Evolutionary conservation across 2,113 vertebrate species (phyloP), one percentile per base, ranked within the genome.

Genomic region (Emydura subglobosa): DNA sequence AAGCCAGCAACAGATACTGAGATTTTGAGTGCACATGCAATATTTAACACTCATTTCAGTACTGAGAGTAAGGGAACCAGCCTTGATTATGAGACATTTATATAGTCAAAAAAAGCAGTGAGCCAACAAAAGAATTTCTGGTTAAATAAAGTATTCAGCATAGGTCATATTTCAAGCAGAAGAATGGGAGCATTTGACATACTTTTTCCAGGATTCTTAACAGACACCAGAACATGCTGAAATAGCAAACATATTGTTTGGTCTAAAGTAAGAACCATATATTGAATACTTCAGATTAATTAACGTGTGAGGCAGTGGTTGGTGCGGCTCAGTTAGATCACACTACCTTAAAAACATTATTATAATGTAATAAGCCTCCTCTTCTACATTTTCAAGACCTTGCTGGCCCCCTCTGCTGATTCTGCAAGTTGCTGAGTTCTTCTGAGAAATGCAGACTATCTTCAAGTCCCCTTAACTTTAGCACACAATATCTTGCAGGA

Each of bases 141-240:
- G 42, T 83, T 78, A 90, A 97, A 91, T 16, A 89, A 91, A 95
- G 47, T 10, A 87, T 89, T 12, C 91, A 76, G 84, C 84, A 85
- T 54, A 79, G 87, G n/a, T 68, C 34, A 39, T 47, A 78, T 47
- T 44, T 44, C 21, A 89, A 1, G 65, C 12, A 85, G 88, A 86
- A 91, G 83, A 68, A 57, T 61, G 91, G 74, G 92, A 31, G 25
- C 59, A 82, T 76, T 39, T 1, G 0, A 79, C 82, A 89, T 82
- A 55, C 82, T 95, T 72, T 49, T 85, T 84, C 72, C 29, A 84
- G 93, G 85, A 94, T 87, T 86, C 90, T 86, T 91, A 1, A 93
- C 80, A 92, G 92, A 93, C 42, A 72, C 0, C 19, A 83, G 74
- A 84, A 65, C 80, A 29, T 84, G 78, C 72, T 87, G 61, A 96